Base-by-base conservation (phyloP, 2,113 vertebrate genomes). In the Corynorhinus townsendii region DNA sequence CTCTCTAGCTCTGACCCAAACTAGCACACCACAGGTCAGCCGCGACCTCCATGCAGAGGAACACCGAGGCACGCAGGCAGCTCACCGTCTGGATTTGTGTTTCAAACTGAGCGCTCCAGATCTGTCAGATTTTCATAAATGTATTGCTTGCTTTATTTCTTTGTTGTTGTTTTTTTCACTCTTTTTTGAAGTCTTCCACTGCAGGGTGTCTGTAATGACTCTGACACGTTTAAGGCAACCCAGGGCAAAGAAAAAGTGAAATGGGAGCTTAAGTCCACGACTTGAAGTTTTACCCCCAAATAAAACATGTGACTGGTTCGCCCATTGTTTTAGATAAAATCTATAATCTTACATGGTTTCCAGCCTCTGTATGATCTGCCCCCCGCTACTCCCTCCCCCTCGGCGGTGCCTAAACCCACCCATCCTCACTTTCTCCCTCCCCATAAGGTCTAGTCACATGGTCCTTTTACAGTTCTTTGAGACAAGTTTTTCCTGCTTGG, bases 1-100 rank as follows among this genome's bases (percentile, higher is more conserved):
- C 82, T 33, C 10, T 4, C 5, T 2, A 11, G 43, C 26, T 14
- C 14, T 26, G 5, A 7, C 5, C n/a, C 9, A 1, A 2, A 20
- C 38, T 0, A 1, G 11, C 12, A 8, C 35, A 0, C 28, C 49
- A 9, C 12, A 8, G 4, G 38, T 16, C 17, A 15, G 28, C 45
- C 5, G 62, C 52, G 16, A 20, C 45, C 7, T 45, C 4, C n/a
- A 45, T 30, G n/a, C 4, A 4, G 66, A 43, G 35, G 4, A 26
- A 8, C 4, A 4, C 17, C 11, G 43, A 5, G 22, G 30, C 66
- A 2, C 11, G 28, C 66, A 43, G 11, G 11, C 6, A 1, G 24
- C 64, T 35, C 15, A n/a, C 45, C 22, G 0, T 22, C 19, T 22
- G 69, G 19, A 26, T 49, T 33, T 24, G 66, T 22, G 5, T 14